Percentiles rank a stretch among this genome's conserved stretches.
These are phyloP conservation scores for Heterodera filipjevi DNA, from an alignment of 2,888 invertebrate genomes.

Conservation along the genomic window DNA sequence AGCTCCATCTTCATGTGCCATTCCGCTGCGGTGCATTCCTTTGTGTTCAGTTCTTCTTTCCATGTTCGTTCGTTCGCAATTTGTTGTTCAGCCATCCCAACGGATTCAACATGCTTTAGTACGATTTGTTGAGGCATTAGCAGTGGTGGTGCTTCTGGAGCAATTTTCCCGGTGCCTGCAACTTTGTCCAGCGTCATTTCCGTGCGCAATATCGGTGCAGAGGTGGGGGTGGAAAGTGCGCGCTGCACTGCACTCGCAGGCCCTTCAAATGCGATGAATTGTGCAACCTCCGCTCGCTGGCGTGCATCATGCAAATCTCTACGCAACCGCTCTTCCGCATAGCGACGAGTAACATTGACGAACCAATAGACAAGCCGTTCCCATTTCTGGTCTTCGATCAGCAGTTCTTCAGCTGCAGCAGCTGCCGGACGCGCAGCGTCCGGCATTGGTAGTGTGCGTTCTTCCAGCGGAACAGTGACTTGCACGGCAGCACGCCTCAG, in stretches of 20 bases:
- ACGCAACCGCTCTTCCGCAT: not conserved
- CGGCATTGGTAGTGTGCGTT: not conserved
- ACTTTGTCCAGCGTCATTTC: not conserved
- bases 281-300: not conserved
- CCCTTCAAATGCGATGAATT: slow-evolving; percentile 1
- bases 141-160: not conserved
- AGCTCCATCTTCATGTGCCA: not conserved
- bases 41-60: not conserved
- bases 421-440: not conserved
- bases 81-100: not conserved
- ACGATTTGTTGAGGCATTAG: not conserved
- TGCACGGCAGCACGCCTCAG: not conserved
- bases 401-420: not conserved
- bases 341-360: not conserved
- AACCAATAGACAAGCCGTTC: not conserved
- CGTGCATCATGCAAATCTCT: not conserved
- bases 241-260: slow-evolving; percentile 2
- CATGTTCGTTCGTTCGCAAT: not conserved
- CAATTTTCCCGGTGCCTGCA: not conserved
- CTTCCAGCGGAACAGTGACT: not conserved
- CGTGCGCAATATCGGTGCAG: not conserved
- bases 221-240: not conserved
- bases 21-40: not conserved
- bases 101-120: not conserved
- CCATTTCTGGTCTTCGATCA: not conserved